These are phyloP conservation scores for Tringa solitaria DNA, from an alignment of 2,113 vertebrate genomes.

Conservation along the genomic window DNA sequence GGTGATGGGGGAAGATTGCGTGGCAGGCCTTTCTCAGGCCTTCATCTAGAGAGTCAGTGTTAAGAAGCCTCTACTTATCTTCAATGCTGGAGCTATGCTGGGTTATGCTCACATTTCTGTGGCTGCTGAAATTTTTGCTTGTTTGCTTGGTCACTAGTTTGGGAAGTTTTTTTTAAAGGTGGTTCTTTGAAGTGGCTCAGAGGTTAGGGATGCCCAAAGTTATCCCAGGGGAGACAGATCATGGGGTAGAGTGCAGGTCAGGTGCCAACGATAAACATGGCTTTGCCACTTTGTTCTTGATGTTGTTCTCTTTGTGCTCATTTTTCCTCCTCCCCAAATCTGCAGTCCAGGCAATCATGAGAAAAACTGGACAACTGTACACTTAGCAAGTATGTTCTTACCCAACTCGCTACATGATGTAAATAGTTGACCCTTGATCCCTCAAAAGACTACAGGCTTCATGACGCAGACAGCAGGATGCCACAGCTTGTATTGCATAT, in stretches of 20 bases:
- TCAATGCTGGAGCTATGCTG: not conserved
- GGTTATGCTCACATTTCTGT: conserved; percentile 42
- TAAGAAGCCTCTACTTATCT: conserved; percentile 38
- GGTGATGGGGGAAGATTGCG: not conserved
- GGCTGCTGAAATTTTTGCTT: conserved; percentile 23
- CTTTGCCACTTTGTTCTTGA: not conserved
- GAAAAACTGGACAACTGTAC: not conserved
- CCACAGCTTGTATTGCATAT: not conserved
- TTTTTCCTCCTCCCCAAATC: not conserved
- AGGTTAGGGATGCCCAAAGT: not conserved
- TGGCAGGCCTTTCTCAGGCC: not conserved
- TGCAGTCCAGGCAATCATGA: not conserved
- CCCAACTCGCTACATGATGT: not conserved
- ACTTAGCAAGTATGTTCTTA: not conserved
- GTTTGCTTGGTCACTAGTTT: conserved; percentile 43
- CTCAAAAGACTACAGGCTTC: not conserved
- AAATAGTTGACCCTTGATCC: not conserved
- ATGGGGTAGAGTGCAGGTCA: not conserved
- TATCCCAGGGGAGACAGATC: not conserved
- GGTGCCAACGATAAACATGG: not conserved
- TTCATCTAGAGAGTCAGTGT: not conserved
- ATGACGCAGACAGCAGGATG: not conserved
- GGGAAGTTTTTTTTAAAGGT: conserved; percentile 7
- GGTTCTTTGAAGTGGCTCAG: conserved; percentile 45
- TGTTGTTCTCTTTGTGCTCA: not conserved